A percentile compares a stretch with the other conserved stretches of the same genome.
phyloP scores from a whole-genome alignment of 2,113 vertebrate genomes.

The Mormoops blainvillei region DNA sequence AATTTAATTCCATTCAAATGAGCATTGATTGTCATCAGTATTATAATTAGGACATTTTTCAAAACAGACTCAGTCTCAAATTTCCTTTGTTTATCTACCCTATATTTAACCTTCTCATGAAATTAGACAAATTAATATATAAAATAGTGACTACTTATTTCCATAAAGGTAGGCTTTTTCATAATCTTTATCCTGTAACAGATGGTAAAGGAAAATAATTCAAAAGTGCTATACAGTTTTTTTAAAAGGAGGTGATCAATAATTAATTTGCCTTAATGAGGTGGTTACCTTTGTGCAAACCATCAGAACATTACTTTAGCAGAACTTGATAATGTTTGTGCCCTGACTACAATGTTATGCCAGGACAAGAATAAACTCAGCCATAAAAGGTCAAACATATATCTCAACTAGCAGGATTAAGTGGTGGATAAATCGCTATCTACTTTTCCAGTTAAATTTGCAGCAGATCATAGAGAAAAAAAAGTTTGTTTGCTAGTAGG shows the following conservation, averaged over 20 bases:
- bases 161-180: background rate
- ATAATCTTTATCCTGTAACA: background rate
- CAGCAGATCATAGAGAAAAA: background rate
- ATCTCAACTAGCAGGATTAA: background rate
- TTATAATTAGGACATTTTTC: constrained; percentile 49
- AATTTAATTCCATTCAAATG: constrained; percentile 53
- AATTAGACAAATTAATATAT: constrained; percentile 12
- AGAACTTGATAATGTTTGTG: background rate
- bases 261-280: background rate
- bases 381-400: background rate
- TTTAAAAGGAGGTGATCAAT: background rate
- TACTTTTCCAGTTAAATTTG: background rate
- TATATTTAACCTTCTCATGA: constrained; percentile 12
- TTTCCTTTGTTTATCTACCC: background rate
- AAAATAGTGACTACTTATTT: background rate
- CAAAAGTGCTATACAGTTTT: background rate
- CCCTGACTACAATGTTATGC: background rate
- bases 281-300: background rate
- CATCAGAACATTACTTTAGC: background rate
- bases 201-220: background rate
- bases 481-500: background rate
- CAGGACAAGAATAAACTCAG: background rate
- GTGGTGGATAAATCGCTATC: background rate
- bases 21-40: constrained; percentile 37
- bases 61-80: background rate